Base-by-base conservation (phyloP, 1,140 invertebrate genomes). In the Drosophila pseudoananassae region DNA sequence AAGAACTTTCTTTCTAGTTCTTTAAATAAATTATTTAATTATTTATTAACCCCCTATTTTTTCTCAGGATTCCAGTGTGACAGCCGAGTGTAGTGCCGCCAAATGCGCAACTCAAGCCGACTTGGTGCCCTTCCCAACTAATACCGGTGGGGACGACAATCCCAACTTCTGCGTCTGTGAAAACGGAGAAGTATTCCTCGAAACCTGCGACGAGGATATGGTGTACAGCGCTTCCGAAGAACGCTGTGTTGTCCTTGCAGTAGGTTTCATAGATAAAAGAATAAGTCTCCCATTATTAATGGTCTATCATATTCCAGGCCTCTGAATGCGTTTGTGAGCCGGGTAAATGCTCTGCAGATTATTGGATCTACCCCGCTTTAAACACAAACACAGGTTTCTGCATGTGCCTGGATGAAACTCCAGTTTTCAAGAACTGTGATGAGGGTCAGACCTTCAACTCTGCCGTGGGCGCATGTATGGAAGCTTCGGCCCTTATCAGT, bases 301-400 rank as follows among this genome's bases (percentile, higher is more conserved):
- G n/a, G 0, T 25, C 17, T 45, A 0, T 51, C 12, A 3, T 25
- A 3, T 29, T 0, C 4, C n/a, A 85, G 82, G 82, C 78, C 6
- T 72, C 82, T 5, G 33, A 43, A 12, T 60, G 47, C 36, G 55
- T 78, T 6, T 85, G 82, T 15, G 23, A 23, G 4, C 0, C 54
- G 0, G 60, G 45, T 4, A 36, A 57, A 23, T 85, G 82, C 29
- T 38, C 1, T 2, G 9, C 20, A 0, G 75, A 76, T 0, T 14
- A 63, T 12, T 6, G 6, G 1, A 8, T 45, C 6, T 88, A 69
- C 15, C 3, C 27, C 0, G 83, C 83, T 4, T 7, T 55, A 0
- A 88, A 63, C 29, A 63, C 72, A 6, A 56, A 17, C 0, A 1
- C 1, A 0, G 87, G 87, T 10, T 90, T 73, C 14, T 90, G 88